Percentiles rank a stretch among this genome's conserved stretches.
phyloP scores from a whole-genome alignment of 2,888 invertebrate genomes.

The Eucera pruinosa region DNA sequence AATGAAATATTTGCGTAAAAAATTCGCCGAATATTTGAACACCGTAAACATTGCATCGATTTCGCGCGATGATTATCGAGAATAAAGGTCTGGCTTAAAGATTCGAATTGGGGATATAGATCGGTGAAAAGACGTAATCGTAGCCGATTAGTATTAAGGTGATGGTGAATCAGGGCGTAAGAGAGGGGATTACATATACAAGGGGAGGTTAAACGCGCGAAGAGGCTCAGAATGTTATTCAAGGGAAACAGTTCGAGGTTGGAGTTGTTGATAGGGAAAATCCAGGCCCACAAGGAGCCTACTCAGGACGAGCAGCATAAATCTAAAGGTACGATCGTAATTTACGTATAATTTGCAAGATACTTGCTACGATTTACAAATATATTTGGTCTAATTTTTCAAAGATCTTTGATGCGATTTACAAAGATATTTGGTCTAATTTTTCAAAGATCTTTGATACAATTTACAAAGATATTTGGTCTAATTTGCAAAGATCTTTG shows the following conservation, averaged over 20 bases:
- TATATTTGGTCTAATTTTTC: too few species aligned
- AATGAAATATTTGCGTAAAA: not conserved
- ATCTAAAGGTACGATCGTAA: conserved; percentile 73
- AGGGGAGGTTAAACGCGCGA: conserved; percentile 2
- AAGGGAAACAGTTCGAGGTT: conserved; percentile 94
- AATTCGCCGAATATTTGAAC: too few species aligned
- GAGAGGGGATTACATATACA: not conserved
- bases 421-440: too few species aligned
- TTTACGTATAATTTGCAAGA: not conserved
- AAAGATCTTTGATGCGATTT: too few species aligned
- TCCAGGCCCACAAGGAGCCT: conserved; percentile 93
- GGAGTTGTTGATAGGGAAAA: conserved; percentile 94
- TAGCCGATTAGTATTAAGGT: not conserved
- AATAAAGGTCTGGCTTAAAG: too few species aligned
- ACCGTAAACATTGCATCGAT: too few species aligned
- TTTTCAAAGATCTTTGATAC: too few species aligned
- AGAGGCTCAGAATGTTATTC: conserved; percentile 89
- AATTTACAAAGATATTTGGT: too few species aligned
- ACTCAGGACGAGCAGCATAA: conserved; percentile 69
- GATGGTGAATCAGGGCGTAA: conserved; percentile 45
- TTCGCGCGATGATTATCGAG: not conserved
- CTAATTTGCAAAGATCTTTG: too few species aligned
- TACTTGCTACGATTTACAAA: too few species aligned
- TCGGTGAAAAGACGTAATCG: not conserved
- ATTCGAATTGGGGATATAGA: too few species aligned